Base-by-base conservation (phyloP, 2,888 invertebrate genomes). In the Margaritifera margaritifera region DNA sequence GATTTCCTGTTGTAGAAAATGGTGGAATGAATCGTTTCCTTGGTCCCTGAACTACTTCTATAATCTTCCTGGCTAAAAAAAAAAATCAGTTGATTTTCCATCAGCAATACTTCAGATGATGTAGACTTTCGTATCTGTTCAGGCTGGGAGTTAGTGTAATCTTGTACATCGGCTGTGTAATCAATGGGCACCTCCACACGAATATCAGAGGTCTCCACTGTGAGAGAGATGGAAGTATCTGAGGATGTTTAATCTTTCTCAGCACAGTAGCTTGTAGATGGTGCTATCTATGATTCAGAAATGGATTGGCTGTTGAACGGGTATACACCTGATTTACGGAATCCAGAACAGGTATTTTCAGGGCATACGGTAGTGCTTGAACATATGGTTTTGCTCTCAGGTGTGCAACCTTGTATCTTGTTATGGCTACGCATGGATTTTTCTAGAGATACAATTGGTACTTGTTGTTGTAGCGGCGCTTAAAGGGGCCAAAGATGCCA, bases 321-420 rank as follows among this genome's bases (percentile, higher is more conserved):
- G 56, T 66, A 63, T 18, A 74, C 61, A 18, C 74, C 74, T 50
- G 68, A 19, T 55, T n/a, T n/a, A n/a, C n/a, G n/a, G n/a, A n/a
- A n/a, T 64, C 57, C 5, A 62, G 57, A 42, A 71, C 69, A 5
- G 60, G 19, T 68, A 15, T 25, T 70, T 55, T 68, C 67, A 53
- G 65, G 42, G 11, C 27, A 68, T 19, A 71, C 19, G 31, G n/a
- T n/a, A n/a, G n/a, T n/a, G 70, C 63, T 60, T 68, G 70, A 1
- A 66, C 1, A 24, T 69, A 75, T 8, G 75, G 72, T 51, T 67
- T 69, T 4, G 69, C 25, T 19, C 67, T 67, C 4, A 75, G 63
- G 20, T 60, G 42, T 8, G 71, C 69, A 56, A 75, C 60, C 15
- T 71, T 55, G 56, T 67, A 72, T 62, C 60, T 71, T 11, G 71